Conservation (phyloP, 2,797 vertebrate species). For the Dallia pectoralis region DNA sequence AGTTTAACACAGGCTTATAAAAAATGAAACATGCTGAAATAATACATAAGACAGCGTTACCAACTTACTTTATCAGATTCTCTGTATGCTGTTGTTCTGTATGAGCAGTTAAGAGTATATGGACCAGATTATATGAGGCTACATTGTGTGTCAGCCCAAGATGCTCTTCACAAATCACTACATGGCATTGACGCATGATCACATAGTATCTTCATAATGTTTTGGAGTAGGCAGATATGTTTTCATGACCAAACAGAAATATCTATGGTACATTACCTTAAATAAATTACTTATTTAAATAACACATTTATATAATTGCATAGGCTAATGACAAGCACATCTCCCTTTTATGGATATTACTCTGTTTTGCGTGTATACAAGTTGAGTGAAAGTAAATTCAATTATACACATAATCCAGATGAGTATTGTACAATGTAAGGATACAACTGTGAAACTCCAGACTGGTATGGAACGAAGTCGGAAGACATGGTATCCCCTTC, state of each 20-base stretch:
- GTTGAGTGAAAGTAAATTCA: not conserved
- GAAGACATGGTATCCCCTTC: slow-evolving; percentile 94
- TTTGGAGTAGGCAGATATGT: no score
- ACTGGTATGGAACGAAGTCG: slow-evolving; percentile 90
- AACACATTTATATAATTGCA: not conserved
- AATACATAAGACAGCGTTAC: not conserved
- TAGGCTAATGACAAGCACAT: not conserved
- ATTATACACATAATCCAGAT: slow-evolving; percentile 2
- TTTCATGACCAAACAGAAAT: not conserved
- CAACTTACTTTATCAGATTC: slow-evolving; percentile 83
- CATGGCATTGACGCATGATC: no score
- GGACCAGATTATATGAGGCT: not conserved
- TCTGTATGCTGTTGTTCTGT: slow-evolving; percentile 87
- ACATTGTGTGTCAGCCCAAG: not conserved
- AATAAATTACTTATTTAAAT: not conserved
- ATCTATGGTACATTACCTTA: not conserved
- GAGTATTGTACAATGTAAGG: slow-evolving; percentile 66
- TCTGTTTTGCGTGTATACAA: not conserved
- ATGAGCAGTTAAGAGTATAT: slow-evolving; percentile 56
- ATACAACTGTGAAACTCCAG: slow-evolving; percentile 93
- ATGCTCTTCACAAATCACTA: no score
- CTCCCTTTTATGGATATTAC: not conserved
- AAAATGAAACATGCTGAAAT: not conserved
- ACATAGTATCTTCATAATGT: no score
- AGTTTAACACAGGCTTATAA: slow-evolving; percentile 10